phyloP scores from a whole-genome alignment of 2,113 vertebrate species.

The Patagioenas fasciata region DNA sequence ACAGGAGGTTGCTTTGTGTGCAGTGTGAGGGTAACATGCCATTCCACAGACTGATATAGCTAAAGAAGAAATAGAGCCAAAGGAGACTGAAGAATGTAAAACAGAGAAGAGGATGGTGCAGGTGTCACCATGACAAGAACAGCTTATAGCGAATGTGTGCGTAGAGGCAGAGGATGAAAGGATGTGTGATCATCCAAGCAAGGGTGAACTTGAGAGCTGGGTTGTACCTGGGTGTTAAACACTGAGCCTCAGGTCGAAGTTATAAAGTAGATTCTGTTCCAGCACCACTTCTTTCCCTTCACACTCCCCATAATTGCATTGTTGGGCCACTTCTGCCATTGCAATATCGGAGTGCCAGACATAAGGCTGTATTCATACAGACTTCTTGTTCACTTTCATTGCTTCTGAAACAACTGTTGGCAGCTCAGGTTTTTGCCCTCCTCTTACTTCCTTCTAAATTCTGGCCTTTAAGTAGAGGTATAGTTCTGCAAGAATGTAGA shows the following conservation, averaged over 20 bases:
- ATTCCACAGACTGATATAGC: neutral
- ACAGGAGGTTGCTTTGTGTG: neutral
- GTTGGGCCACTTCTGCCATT: neutral
- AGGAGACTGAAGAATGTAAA: neutral
- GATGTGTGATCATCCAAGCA: neutral
- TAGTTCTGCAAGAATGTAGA: neutral
- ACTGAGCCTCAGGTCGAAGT: neutral
- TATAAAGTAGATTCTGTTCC: neutral
- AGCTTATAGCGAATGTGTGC: neutral
- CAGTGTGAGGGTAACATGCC: neutral
- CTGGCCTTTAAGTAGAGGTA: neutral
- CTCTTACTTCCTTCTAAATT: neutral
- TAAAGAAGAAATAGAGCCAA: neutral
- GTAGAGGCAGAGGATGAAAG: neutral
- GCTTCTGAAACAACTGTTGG: neutral
- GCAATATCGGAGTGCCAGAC: rapidly evolving
- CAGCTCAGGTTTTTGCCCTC: neutral
- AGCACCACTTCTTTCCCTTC: neutral
- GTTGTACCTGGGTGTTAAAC: neutral
- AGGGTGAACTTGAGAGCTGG: neutral
- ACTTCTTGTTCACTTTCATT: neutral
- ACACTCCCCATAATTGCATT: rapidly evolving
- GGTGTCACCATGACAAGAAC: neutral
- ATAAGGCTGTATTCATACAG: neutral
- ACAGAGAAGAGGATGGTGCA: neutral